Base-by-base conservation (phyloP, 2,888 invertebrate species). In the Phasia obesa region DNA sequence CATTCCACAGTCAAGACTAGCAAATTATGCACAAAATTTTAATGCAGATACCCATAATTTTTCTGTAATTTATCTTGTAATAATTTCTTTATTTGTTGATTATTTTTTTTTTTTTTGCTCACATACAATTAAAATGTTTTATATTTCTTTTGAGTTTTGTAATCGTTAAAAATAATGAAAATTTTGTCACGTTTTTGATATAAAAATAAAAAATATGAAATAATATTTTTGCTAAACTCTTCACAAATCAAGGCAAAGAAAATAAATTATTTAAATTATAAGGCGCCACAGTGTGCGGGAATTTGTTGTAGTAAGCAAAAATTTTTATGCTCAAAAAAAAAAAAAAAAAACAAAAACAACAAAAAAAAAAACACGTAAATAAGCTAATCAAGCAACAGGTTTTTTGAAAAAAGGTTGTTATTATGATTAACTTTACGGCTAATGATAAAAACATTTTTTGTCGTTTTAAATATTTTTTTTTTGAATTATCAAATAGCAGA, bases 101-200 rank as follows among this genome's bases (percentile, higher is more conserved):
- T 23, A 42, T 42, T 42, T 47, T 47, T 23, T 49, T 60, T 53
- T 57, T n/a, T 31, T 2, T 15, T 38, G 0, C 15, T 35, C 1
- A 38, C 1, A 2, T 19, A 13, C 17, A 23, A 27, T 70, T 71
- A 42, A 7, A 64, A 44, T 44, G 44, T 23, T 62, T 65, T 49
- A 44, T 64, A 65, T 64, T 74, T 57, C 55, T 44, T 31, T n/a
- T 13, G 5, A 23, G 23, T 60, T 60, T 51, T 53, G 49, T 25
- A 38, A 15, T 23, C 21, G 31, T 7, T 2, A 15, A 49, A 35
- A 49, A 21, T 65, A 65, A 35, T 74, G 9, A 55, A 75, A 75
- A 64, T 75, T 57, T 65, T 75, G 57, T 75, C 75, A 75, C 75
- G 75, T 75, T 75, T 65, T 57, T 25, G 25, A 57, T 75, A 51